A percentile compares a stretch with the other conserved stretches of the same genome.
phyloP scores from a whole-genome alignment of 2,113 vertebrate species.

The Leuciscus idus region DNA sequence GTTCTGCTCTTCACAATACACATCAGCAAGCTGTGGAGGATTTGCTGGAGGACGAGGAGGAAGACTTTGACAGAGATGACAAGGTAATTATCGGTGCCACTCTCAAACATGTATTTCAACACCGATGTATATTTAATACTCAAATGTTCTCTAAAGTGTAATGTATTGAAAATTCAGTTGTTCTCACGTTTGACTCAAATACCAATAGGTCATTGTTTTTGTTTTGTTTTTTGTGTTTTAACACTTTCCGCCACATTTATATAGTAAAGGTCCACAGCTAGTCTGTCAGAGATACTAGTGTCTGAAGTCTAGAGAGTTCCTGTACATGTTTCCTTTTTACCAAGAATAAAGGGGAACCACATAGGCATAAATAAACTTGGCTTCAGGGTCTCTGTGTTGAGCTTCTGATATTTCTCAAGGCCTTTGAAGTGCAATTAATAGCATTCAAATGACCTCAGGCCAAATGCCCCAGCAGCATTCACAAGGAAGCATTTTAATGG shows the following conservation, averaged over 20 bases:
- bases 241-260: slow-evolving; percentile 19
- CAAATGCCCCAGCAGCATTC: slow-evolving; percentile 40
- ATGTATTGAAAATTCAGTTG: not conserved
- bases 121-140: slow-evolving; percentile 60
- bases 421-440: slow-evolving; percentile 55
- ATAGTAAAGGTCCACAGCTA: slow-evolving; percentile 29
- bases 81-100: slow-evolving; percentile 91
- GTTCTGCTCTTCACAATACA: slow-evolving; percentile 53
- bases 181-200: not conserved
- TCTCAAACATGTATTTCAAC: slow-evolving; percentile 62
- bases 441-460: slow-evolving; percentile 49
- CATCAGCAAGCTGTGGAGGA: slow-evolving; percentile 92
- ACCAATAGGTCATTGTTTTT: not conserved
- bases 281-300: not conserved
- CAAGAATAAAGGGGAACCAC: slow-evolving; percentile 45
- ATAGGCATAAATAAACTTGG: slow-evolving; percentile 44
- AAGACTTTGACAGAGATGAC: slow-evolving; percentile 99
- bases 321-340: slow-evolving; percentile 34
- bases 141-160: slow-evolving; percentile 22
- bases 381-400: slow-evolving; percentile 45
- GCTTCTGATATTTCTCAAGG: slow-evolving; percentile 56
- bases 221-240: slow-evolving; percentile 2
- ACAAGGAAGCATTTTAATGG: not conserved
- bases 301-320: slow-evolving; percentile 26
- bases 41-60: slow-evolving; percentile 96